Evolutionary conservation across 2,113 vertebrate species (phyloP).

Genomic region (Anarhynchus alexandrinus): DNA sequence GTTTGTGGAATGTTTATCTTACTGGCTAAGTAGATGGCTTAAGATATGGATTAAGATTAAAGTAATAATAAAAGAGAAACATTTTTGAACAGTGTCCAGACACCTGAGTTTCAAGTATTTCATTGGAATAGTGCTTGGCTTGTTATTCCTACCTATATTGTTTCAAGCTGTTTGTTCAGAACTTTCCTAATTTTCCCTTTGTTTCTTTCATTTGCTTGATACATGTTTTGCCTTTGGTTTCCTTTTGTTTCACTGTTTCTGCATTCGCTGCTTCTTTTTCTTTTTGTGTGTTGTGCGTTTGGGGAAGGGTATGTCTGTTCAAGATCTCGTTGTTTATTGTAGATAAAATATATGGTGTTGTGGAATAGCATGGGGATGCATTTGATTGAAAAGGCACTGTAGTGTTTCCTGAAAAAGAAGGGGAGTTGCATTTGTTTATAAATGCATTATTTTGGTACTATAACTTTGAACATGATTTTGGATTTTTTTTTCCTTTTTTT

Average conservation of each 20-base stretch:
- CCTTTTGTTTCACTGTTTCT: neutral
- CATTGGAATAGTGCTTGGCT: neutral
- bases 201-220: neutral
- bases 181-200: neutral
- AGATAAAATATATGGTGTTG: slow-evolving; percentile 68
- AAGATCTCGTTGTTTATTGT: slow-evolving; percentile 65
- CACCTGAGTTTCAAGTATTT: slow-evolving; percentile 18
- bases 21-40: neutral
- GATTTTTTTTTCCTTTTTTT: neutral
- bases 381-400: slow-evolving; percentile 73
- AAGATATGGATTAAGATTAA: neutral
- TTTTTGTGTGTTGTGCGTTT: slow-evolving; percentile 43
- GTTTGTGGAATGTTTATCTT: neutral
- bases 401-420: slow-evolving; percentile 68
- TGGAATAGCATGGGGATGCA: slow-evolving; percentile 74
- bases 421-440: slow-evolving; percentile 74
- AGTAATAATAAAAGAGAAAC: neutral
- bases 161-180: slow-evolving; percentile 17
- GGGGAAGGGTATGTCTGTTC: slow-evolving; percentile 44
- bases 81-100: neutral
- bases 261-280: neutral
- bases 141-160: neutral
- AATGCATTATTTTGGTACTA: slow-evolving; percentile 76
- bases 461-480: slow-evolving; percentile 59
- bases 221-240: slow-evolving; percentile 8